Base-by-base conservation (phyloP, 2,797 vertebrate genomes). In the Mionectes olivaceus region DNA sequence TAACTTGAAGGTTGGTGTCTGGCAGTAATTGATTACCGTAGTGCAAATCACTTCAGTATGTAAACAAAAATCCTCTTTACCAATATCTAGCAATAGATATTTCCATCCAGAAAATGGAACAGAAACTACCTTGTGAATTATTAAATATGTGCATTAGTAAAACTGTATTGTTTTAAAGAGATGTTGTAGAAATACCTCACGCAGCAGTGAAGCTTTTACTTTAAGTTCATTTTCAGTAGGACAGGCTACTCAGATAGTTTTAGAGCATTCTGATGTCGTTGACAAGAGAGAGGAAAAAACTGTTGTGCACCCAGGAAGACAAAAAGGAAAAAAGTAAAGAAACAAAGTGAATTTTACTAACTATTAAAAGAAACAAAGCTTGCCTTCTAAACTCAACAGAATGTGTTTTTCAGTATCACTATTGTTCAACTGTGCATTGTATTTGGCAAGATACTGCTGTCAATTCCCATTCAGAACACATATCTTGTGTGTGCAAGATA, bases 391-490 rank as follows among this genome's bases (percentile, higher is more conserved):
- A 75, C 13, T 41, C 21, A 56, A 9, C 21, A 63, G 13, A 47
- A 80, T 70, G 5, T 44, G 14, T n/a, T 94, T 86, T 73, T 74
- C 32, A 57, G 27, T 69, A 79, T 57, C 43, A 64, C 4, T 2
- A 4, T 60, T 90, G 11, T 83, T 78, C 35, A 49, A 21, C 9
- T 23, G 4, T 63, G 25, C 15, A 39, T 44, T 73, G 7, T 35
- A 50, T 70, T 82, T 93, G 73, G 44, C 44, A 73, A 94, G 59
- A 57, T 76, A 81, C 7, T 61, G 50, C 41, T 87, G 76, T 64
- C 74, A 86, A 83, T 94, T 93, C 65, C 71, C 32, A 93, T 89
- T 95, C 83, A 73, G 71, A 41, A 39, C 65, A 83, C 52, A 74
- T 19, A 47, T 59, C 47, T 82, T 89, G 11, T 83, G 23, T 84